phyloP scores from a whole-genome alignment of 2,113 vertebrate species.

The Carollia perspicillata region DNA sequence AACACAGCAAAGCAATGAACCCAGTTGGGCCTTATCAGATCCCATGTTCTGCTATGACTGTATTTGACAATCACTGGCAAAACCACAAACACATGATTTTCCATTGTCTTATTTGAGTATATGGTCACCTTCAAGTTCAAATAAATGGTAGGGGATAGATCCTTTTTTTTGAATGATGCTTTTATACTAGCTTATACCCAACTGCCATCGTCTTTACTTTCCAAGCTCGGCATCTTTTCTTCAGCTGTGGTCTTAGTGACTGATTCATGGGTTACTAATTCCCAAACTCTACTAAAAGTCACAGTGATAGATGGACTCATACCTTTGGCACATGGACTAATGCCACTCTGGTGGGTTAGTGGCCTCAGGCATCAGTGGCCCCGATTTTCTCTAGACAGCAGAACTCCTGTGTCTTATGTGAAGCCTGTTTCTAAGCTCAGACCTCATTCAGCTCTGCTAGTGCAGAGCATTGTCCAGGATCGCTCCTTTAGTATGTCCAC shows the following conservation, averaged over 20 bases:
- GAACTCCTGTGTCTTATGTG: not conserved
- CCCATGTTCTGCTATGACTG: not conserved
- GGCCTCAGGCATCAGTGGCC: not conserved
- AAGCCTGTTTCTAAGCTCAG: not conserved
- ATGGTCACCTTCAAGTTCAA: not conserved
- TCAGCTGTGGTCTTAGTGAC: not conserved
- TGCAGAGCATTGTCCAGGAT: not conserved
- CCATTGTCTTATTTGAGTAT: not conserved
- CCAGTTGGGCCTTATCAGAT: not conserved
- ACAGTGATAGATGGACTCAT: not conserved
- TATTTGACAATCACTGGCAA: not conserved
- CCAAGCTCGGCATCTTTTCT: not conserved
- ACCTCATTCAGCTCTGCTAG: not conserved
- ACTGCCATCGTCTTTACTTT: not conserved
- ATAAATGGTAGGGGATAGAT: not conserved
- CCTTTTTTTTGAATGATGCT: not conserved
- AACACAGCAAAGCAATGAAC: not conserved
- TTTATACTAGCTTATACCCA: not conserved
- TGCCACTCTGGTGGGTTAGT: not conserved
- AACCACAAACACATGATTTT: not conserved
- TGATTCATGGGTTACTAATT: not conserved
- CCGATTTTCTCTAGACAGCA: not conserved
- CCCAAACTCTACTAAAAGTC: not conserved
- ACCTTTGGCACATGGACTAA: not conserved
- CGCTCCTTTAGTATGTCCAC: not conserved